Base-by-base conservation (phyloP, 2,797 vertebrate genomes). In the Siniperca obscura region DNA sequence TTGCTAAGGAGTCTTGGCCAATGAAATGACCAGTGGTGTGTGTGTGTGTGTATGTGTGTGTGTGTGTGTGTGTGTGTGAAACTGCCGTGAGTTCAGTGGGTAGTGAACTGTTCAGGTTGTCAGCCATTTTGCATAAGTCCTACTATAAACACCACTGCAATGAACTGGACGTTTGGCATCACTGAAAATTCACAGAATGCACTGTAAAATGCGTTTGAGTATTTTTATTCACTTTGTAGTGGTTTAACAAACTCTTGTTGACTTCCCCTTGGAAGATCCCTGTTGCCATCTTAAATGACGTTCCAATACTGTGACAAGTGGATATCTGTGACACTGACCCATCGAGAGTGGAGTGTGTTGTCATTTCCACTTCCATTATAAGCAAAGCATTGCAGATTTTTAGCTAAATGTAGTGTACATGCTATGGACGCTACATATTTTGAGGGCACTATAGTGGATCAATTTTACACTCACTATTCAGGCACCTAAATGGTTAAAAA, bases 221-320 rank as follows among this genome's bases (percentile, higher is more conserved):
- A 46, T 74, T 34, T 74, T 71, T 52, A 36, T 59, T 57, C 38
- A 3, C 59, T 25, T 9, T 2, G 36, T 34, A 42, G 55, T 62
- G 8, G 42, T 68, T 75, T 76, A 70, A 79, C 73, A 78, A 67
- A 61, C 52, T 52, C 2, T 16, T 52, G 21, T 62, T 64, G 17
- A 74, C 74, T 85, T 86, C 72, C 75, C 17, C 4, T 73, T n/a
- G 38, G 60, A 70, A 61, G 53, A 80, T 61, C 46, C 60, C 72
- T 42, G 30, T 2, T 25, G 27, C 14, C 3, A 3, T 65, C 60
- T 66, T 40, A 2, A 57, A 19, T 16, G n/a, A 67, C 0, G 19
- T 10, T 71, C 4, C 16, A 44, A 7, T 40, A 48, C 44, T 76
- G 21, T n/a, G 19, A 22, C 9, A 2, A 42, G 42, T 55, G 30